A percentile compares a stretch with the other conserved stretches of the same genome.
Conservation (phyloP, 2,113 vertebrate species). For the Cheilinus undulatus region DNA sequence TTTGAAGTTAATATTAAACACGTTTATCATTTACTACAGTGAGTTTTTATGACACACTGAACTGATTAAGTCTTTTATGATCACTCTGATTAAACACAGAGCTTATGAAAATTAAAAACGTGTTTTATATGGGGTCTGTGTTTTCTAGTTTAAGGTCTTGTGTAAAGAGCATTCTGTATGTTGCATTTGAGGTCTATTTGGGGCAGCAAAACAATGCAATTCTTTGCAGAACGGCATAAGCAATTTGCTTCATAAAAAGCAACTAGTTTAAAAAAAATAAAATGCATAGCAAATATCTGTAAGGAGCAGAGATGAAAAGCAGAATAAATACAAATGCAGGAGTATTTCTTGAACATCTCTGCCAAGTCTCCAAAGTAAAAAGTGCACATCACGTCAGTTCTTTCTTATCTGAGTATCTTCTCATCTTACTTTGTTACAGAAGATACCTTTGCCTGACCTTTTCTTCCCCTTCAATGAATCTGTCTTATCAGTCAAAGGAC, state of each 20-base stretch:
- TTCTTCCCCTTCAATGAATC: slow-evolving; percentile 9
- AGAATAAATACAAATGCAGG: background rate
- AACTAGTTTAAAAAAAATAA: too few relatives aligned
- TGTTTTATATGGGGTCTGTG: background rate
- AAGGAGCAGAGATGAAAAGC: background rate
- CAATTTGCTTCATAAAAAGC: too few relatives aligned
- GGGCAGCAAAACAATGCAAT: background rate
- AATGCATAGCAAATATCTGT: background rate
- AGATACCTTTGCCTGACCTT: slow-evolving; percentile 57
- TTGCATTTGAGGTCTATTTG: background rate
- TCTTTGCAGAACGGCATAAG: too few relatives aligned
- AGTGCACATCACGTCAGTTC: background rate
- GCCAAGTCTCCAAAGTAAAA: background rate
- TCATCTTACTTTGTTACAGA: background rate
- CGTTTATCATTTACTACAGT: background rate
- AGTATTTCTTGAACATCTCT: background rate
- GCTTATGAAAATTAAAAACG: background rate
- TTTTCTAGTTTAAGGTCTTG: too few relatives aligned
- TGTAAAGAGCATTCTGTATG: background rate
- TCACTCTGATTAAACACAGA: background rate
- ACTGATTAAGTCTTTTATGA: background rate
- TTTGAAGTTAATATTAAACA: slow-evolving; percentile 45
- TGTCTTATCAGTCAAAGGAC: slow-evolving; percentile 56
- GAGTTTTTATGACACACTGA: background rate
- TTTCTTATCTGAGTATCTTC: slow-evolving; percentile 29